Evolutionary conservation across 1,140 invertebrate species (phyloP).

Genomic region (Tetramorium parvispinum): DNA sequence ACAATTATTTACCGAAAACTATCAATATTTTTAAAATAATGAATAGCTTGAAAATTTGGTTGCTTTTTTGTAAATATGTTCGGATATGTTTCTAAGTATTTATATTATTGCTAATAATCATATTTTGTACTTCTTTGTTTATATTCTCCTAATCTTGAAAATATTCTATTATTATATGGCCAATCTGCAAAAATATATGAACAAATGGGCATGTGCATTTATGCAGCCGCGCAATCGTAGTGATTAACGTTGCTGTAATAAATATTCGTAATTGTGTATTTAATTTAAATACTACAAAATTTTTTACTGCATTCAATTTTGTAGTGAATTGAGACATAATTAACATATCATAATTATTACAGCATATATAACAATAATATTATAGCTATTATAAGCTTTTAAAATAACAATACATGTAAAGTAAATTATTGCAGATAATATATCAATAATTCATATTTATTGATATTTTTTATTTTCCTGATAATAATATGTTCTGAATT

Average conservation of each 20-base stretch:
- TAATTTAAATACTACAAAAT: not conserved
- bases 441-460: not conserved
- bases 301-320: not conserved
- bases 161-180: not conserved
- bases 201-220: constrained; percentile 20
- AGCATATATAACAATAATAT: not conserved
- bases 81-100: constrained; percentile 64
- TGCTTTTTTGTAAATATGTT: constrained; percentile 66
- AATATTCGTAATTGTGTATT: constrained; percentile 7
- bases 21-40: not conserved
- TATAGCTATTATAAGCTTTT: not conserved
- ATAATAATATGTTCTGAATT: not conserved
- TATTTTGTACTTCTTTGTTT: constrained; percentile 49
- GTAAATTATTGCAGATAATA: not conserved
- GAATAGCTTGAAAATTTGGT: not conserved
- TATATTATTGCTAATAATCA: constrained; percentile 39
- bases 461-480: not conserved
- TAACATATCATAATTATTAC: not conserved
- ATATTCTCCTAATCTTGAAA: not conserved
- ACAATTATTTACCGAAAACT: not conserved
- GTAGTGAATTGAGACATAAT: not conserved
- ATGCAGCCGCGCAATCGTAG: not conserved
- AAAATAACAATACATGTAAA: not conserved
- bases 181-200: constrained; percentile 71
- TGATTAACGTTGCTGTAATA: not conserved